phyloP scores from a whole-genome alignment of 1,140 invertebrate genomes.

The Drosophila ogumai region DNA sequence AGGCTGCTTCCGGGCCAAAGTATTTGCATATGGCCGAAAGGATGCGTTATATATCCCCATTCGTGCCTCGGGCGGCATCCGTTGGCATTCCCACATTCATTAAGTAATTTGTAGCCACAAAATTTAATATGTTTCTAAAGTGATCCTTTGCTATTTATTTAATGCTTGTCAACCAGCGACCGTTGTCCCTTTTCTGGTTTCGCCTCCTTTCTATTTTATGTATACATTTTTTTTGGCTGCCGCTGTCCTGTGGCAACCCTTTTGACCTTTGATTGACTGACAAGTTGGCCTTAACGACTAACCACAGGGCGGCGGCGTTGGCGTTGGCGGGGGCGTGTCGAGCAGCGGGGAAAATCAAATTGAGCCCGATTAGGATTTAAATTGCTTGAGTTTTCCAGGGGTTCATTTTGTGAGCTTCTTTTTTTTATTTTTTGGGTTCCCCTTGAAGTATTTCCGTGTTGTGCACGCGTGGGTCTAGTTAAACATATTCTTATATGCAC shows the following conservation, averaged over 20 bases:
- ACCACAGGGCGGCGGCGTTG: slow-evolving; percentile 9
- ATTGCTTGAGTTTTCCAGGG: slow-evolving; percentile 54
- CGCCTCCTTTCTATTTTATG: slow-evolving; percentile 3
- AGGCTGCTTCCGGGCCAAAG: slow-evolving; percentile 9
- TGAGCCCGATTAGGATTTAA: slow-evolving; percentile 66
- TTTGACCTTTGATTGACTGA: slow-evolving; percentile 81
- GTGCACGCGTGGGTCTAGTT: slow-evolving; percentile 44
- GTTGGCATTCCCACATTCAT: slow-evolving; percentile 63
- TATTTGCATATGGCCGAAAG: slow-evolving; percentile 60
- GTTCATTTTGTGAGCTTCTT: slow-evolving; percentile 41
- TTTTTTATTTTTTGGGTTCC: slow-evolving; percentile 1
- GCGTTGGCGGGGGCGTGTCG: neutral
- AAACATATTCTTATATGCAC: slow-evolving; percentile 6
- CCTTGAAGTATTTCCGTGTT: slow-evolving; percentile 64
- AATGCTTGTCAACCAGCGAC: slow-evolving; percentile 59
- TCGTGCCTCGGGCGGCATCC: slow-evolving; percentile 15
- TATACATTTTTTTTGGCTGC: slow-evolving; percentile 1
- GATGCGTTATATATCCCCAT: slow-evolving; percentile 22
- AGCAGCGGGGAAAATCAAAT: slow-evolving; percentile 36
- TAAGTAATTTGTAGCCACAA: slow-evolving; percentile 80
- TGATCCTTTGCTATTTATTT: slow-evolving; percentile 67
- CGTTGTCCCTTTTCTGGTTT: slow-evolving; percentile 36
- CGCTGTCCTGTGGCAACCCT: slow-evolving; percentile 39
- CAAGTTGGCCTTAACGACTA: slow-evolving; percentile 74
- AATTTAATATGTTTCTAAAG: slow-evolving; percentile 77